Base-by-base conservation (phyloP, 2,888 invertebrate species). In the Netelia virgata region DNA sequence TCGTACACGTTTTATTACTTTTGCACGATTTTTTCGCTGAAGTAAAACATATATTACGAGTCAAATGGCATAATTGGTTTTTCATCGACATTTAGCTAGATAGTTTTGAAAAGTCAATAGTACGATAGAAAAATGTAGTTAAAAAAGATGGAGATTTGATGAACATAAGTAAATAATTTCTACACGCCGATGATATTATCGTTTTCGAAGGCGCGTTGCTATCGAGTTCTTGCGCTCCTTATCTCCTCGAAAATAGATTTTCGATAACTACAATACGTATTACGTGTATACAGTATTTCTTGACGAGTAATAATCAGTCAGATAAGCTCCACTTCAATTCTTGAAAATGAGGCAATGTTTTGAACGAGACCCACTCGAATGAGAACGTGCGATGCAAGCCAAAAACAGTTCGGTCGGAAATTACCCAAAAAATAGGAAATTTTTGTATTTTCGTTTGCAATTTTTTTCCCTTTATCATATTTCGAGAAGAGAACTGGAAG, bases 281-380 rank as follows among this genome's bases (percentile, higher is more conserved):
- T 47, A 47, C 14, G 47, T 10, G 14, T 47, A 47, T 57, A 20
- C 23, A 23, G n/a, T 47, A 73, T 61, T 47, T 61, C 23, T 73
- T 18, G 47, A 20, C 53, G 9, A 3, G 28, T 50, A 64, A 28
- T 36, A 18, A 74, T 74, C 63, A 20, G 11, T 18, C 50, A 14
- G 74, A 74, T 74, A 74, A 63, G 50, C 50, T 68, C n/a, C 20
- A 50, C 61, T 1, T 50, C 5, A 50, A 8, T 6, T 41, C 41
- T 50, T 18, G 59, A 47, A 73, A 63, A 74, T 50, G 23, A 23
- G 28, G 23, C 50, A 68, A 68, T 50, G 50, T 50, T 50, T 50
- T 23, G 6, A 68, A 18, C 50, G 18, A 28, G 28, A 50, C 20
- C 9, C 5, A 20, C 47, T n/a, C 20, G 14, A 47, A 68, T 47